phyloP scores from a whole-genome alignment of 2,113 vertebrate genomes.

The Lynx canadensis region DNA sequence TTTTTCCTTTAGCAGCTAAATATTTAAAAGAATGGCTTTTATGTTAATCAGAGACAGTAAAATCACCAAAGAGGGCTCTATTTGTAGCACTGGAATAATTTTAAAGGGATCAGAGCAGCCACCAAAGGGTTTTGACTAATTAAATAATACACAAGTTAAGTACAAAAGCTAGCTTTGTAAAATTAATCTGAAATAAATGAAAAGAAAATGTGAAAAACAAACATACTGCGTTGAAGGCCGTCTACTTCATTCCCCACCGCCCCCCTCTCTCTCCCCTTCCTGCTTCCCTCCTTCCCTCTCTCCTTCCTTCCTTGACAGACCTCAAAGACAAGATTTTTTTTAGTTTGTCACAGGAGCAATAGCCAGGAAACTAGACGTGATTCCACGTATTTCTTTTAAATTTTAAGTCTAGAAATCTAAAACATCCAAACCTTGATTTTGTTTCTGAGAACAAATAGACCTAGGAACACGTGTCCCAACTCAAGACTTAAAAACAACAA shows the following conservation, averaged over 20 bases:
- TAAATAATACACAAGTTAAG: slow-evolving; percentile 71
- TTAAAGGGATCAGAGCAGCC: slow-evolving; percentile 76
- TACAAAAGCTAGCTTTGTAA: slow-evolving; percentile 72
- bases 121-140: slow-evolving; percentile 64
- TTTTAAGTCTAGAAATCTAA: not conserved
- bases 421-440: not conserved
- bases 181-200: slow-evolving; percentile 83
- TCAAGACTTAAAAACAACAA: not conserved
- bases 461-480: not conserved
- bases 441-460: not conserved
- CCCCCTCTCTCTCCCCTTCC: not conserved
- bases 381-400: not conserved
- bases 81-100: slow-evolving; percentile 62
- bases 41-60: slow-evolving; percentile 8
- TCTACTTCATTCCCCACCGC: not conserved
- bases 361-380: not conserved
- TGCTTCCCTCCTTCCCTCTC: not conserved
- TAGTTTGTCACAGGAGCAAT: not conserved
- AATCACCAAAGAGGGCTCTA: slow-evolving; percentile 8
- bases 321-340: not conserved
- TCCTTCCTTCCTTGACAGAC: not conserved
- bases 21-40: slow-evolving; percentile 27
- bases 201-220: slow-evolving; percentile 75
- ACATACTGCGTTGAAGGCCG: not conserved
- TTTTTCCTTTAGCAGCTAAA: not conserved